These are phyloP conservation scores for Parnassius glacialis DNA, from an alignment of 2,888 invertebrate genomes.

Conservation along the genomic window DNA sequence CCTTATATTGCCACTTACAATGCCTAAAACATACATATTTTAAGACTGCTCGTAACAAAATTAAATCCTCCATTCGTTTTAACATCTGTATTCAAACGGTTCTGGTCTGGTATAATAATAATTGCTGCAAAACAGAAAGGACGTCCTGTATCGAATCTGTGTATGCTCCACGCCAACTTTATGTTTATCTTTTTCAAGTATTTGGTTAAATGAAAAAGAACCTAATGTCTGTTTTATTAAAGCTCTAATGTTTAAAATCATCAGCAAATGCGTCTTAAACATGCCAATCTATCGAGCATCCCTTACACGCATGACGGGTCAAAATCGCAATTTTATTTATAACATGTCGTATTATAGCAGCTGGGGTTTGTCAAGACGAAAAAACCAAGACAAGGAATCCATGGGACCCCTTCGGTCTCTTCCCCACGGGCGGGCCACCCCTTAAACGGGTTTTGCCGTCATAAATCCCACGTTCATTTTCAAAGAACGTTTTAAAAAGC, in stretches of 20 bases:
- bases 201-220: slow-evolving; percentile 34
- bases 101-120: slow-evolving; percentile 71
- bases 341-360: slow-evolving; percentile 74
- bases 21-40: no score
- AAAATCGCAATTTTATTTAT: slow-evolving; percentile 80
- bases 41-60: slow-evolving; percentile 3
- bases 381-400: slow-evolving; percentile 72
- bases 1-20: no score
- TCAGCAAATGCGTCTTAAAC: slow-evolving; percentile 19
- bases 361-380: slow-evolving; percentile 77
- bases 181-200: slow-evolving; percentile 35
- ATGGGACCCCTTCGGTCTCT: slow-evolving; percentile 54
- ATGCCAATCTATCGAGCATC: slow-evolving; percentile 60
- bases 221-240: slow-evolving; percentile 30
- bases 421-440: slow-evolving; percentile 65
- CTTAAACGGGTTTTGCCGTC: slow-evolving; percentile 73
- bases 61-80: slow-evolving; percentile 22
- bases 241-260: slow-evolving; percentile 26
- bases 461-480: slow-evolving; percentile 78
- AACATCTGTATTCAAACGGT: slow-evolving; percentile 57
- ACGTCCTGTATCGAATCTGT: slow-evolving; percentile 74
- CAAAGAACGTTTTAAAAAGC: slow-evolving; percentile 79
- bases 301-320: slow-evolving; percentile 75
- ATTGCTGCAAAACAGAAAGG: slow-evolving; percentile 77
- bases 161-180: slow-evolving; percentile 45